These are phyloP conservation scores for Mugil cephalus DNA, from an alignment of 2,113 vertebrate genomes.

Conservation along the genomic window DNA sequence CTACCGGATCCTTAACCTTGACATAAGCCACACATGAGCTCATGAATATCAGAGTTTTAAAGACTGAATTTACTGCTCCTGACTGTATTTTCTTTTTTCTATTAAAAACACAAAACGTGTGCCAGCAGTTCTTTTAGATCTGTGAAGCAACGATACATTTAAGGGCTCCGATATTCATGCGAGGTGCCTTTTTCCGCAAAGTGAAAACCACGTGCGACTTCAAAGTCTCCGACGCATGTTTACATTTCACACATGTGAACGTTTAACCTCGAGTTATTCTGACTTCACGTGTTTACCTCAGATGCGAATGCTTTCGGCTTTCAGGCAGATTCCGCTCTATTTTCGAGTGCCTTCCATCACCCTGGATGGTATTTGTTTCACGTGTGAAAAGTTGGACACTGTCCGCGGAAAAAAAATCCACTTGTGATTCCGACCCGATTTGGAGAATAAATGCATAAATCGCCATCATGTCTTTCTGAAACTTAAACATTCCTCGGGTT, in stretches of 20 bases:
- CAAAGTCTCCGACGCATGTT: conserved; percentile 29
- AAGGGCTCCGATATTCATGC: background rate
- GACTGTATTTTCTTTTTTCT: too few relatives aligned
- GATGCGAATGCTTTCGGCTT: background rate
- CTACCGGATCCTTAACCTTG: background rate
- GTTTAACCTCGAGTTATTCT: conserved; percentile 29
- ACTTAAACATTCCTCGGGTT: conserved; percentile 2
- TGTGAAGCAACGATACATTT: background rate
- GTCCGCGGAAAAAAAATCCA: too few relatives aligned
- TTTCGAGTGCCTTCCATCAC: background rate
- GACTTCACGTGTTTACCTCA: conserved; percentile 16
- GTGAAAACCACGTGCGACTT: conserved; percentile 1
- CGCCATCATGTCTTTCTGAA: background rate
- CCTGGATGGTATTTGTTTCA: background rate
- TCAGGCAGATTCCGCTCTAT: background rate
- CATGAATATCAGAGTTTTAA: conserved; percentile 32
- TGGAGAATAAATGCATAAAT: background rate
- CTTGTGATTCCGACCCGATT: conserved; percentile 8
- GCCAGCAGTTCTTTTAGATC: conserved; percentile 6
- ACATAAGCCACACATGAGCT: conserved; percentile 11
- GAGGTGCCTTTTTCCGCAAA: background rate
- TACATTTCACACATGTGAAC: conserved; percentile 16
- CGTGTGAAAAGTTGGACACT: background rate
- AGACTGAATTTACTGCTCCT: conserved; percentile 18
- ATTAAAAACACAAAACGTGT: too few relatives aligned